Conservation (phyloP, 2,888 invertebrate species). For the Ennomos erosarius region DNA sequence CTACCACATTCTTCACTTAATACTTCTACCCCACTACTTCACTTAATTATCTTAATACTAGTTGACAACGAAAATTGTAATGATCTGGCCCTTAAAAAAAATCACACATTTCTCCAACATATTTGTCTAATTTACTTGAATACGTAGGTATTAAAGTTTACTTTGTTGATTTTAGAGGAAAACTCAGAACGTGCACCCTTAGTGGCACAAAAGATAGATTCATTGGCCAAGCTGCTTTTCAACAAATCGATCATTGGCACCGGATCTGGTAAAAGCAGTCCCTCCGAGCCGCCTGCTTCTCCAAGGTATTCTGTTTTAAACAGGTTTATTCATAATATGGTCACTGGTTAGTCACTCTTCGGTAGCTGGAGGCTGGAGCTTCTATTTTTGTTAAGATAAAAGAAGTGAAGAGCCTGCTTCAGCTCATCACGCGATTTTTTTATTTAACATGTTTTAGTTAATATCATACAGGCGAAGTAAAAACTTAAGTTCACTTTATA, state of each 20-base stretch:
- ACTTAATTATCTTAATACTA: no score
- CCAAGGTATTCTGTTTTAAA: constrained; percentile 61
- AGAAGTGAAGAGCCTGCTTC: no score
- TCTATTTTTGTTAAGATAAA: no score
- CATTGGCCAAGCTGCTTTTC: constrained; percentile 90
- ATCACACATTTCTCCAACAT: no score
- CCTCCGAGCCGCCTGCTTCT: constrained; percentile 71
- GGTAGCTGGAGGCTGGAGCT: no score
- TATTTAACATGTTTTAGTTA: no score
- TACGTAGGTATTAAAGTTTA: neutral
- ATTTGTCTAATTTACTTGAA: neutral
- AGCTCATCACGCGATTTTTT: no score
- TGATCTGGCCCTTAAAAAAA: no score
- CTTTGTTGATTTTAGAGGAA: constrained; percentile 64
- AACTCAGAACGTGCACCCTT: constrained; percentile 87
- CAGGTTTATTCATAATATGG: neutral
- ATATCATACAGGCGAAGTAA: neutral
- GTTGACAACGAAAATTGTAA: no score
- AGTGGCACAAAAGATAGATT: constrained; percentile 90
- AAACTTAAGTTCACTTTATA: constrained; percentile 6
- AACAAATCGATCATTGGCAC: constrained; percentile 83
- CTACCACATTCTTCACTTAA: neutral
- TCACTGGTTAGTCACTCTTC: no score
- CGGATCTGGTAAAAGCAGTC: constrained; percentile 77
- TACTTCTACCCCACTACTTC: no score